A percentile compares a stretch with the other conserved stretches of the same genome.
Conservation (phyloP, 2,888 invertebrate species). For the Eupithecia centaureata region DNA sequence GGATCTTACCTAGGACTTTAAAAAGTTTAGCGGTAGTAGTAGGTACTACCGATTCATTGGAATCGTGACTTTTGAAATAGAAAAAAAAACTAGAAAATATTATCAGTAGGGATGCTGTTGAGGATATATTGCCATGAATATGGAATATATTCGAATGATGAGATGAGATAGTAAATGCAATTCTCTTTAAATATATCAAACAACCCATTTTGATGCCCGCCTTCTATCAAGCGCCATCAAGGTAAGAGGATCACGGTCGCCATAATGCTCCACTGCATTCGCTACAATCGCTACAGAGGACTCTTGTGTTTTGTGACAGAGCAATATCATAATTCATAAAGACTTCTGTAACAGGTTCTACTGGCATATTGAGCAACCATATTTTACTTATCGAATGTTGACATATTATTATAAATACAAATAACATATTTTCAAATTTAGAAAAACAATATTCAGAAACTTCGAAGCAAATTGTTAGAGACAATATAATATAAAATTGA, state of each 20-base stretch:
- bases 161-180: not conserved
- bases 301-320: constrained; percentile 39
- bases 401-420: not conserved
- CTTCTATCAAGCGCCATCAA: constrained; percentile 59
- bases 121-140: too few species aligned
- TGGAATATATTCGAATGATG: too few species aligned
- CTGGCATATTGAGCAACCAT: not conserved
- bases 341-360: not conserved
- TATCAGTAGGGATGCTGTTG: too few species aligned
- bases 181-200: constrained; percentile 19
- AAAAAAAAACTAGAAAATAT: too few species aligned
- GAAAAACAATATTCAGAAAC: not conserved
- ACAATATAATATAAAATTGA: constrained; percentile 50
- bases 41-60: too few species aligned
- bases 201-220: constrained; percentile 56
- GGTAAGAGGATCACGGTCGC: constrained; percentile 72
- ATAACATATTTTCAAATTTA: constrained; percentile 2
- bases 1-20: too few species aligned
- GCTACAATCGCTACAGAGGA: constrained; percentile 46
- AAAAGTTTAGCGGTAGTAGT: too few species aligned
- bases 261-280: constrained; percentile 57
- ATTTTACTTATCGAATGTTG: not conserved
- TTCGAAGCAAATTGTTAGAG: constrained; percentile 33
- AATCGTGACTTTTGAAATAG: too few species aligned
- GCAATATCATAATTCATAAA: not conserved